A percentile compares a stretch with the other conserved stretches of the same genome.
phyloP scores from a whole-genome alignment of 2,888 invertebrate genomes.

The Mylabris sibirica region DNA sequence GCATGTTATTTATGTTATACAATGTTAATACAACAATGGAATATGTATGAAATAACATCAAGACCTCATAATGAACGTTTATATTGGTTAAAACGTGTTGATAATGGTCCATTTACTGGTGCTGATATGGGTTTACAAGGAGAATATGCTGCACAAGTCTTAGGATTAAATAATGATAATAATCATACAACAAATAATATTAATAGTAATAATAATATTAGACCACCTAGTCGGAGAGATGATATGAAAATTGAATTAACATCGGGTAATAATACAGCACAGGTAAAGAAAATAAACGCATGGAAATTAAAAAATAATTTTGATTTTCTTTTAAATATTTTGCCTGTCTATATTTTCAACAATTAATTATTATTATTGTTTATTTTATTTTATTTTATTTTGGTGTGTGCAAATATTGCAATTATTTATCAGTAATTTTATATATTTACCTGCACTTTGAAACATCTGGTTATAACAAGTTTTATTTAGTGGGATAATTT shows the following conservation, averaged over 20 bases:
- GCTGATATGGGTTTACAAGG: slow-evolving; percentile 86
- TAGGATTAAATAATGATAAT: slow-evolving; percentile 74
- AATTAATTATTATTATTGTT: not conserved
- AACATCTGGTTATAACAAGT: not conserved
- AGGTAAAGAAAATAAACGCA: slow-evolving; percentile 39
- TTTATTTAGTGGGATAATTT: not conserved
- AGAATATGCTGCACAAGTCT: slow-evolving; percentile 90
- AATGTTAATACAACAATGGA: slow-evolving; percentile 90
- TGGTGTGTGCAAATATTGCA: not conserved
- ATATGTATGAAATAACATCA: slow-evolving; percentile 80
- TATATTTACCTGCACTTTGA: not conserved
- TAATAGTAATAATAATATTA: slow-evolving; percentile 24
- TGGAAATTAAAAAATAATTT: not conserved
- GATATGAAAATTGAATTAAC: slow-evolving; percentile 50
- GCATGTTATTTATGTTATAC: slow-evolving; percentile 88
- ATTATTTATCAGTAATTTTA: slow-evolving; percentile 2
- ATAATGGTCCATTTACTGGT: slow-evolving; percentile 88
- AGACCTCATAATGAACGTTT: slow-evolving; percentile 87
- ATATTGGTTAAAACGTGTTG: slow-evolving; percentile 92
- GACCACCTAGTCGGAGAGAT: slow-evolving; percentile 43
- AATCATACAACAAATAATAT: slow-evolving; percentile 36
- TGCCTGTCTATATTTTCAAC: not conserved
- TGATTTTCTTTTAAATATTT: not conserved
- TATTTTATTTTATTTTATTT: not conserved
- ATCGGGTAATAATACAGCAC: slow-evolving; percentile 47